Percentiles rank a stretch among this genome's conserved stretches.
Evolutionary conservation across 2,797 vertebrate species (phyloP).

Genomic region (Lacerta viridis): DNA sequence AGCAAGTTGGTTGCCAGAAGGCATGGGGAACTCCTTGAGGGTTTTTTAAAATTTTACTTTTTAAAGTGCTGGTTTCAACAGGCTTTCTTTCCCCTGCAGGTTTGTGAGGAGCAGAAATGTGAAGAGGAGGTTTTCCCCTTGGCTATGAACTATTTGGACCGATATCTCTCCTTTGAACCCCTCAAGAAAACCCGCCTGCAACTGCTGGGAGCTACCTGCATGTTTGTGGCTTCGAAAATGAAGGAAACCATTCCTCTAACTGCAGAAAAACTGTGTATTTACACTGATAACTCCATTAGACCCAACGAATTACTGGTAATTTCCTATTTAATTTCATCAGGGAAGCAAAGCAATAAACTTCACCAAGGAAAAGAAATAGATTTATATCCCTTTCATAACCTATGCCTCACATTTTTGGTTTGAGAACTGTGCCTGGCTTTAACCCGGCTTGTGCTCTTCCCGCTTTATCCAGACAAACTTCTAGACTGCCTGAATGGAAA

Average conservation of each 20-base stretch:
- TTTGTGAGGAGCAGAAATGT: slow-evolving; percentile 98
- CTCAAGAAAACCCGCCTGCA: slow-evolving; percentile 93
- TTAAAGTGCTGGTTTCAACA: slow-evolving; percentile 54
- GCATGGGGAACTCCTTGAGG: slow-evolving; percentile 19
- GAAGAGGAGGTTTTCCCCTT: slow-evolving; percentile 98
- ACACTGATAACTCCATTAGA: slow-evolving; percentile 96
- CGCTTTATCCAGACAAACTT: neutral
- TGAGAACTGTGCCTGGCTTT: neutral
- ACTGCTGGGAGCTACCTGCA: slow-evolving; percentile 95
- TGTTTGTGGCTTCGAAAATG: slow-evolving; percentile 99
- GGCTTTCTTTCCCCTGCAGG: slow-evolving; percentile 80
- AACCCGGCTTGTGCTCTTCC: neutral
- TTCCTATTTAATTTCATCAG: slow-evolving; percentile 63
- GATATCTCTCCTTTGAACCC: slow-evolving; percentile 94
- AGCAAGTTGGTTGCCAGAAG: slow-evolving; percentile 50
- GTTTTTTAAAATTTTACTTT: no score
- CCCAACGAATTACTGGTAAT: slow-evolving; percentile 96
- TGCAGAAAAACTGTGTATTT: slow-evolving; percentile 97
- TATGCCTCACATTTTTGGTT: neutral
- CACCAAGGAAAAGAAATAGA: neutral
- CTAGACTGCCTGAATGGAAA: neutral
- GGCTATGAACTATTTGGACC: slow-evolving; percentile 99
- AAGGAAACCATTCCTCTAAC: slow-evolving; percentile 97
- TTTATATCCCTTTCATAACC: neutral
- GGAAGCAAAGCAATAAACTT: neutral